Conservation (phyloP, 2,797 vertebrate species). For the Agapornis canus region DNA sequence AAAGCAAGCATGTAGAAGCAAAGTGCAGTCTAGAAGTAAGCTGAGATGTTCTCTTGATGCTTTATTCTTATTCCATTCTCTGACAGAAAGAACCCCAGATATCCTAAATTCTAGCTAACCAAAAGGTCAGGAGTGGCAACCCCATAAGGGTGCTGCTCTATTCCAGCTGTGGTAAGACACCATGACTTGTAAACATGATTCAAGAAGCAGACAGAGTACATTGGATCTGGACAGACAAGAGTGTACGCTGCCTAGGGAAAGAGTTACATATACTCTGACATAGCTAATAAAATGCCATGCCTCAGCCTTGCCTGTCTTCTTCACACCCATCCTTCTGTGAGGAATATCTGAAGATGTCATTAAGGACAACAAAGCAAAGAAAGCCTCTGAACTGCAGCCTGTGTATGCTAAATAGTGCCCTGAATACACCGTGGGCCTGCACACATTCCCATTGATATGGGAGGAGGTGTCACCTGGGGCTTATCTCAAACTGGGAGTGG, state of each 20-base stretch:
- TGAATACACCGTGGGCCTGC: background rate
- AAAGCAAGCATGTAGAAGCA: background rate
- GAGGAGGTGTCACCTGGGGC: background rate
- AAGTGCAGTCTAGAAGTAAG: background rate
- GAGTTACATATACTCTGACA: conserved; percentile 15
- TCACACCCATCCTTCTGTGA: background rate
- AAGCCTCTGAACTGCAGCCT: background rate
- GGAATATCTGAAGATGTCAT: conserved; percentile 19
- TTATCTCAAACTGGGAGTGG: background rate
- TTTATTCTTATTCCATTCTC: background rate
- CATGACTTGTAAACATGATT: background rate
- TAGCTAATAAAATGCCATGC: background rate
- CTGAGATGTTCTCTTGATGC: background rate
- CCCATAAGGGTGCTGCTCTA: background rate
- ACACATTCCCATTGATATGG: background rate
- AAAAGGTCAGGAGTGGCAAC: background rate
- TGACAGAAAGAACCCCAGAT: background rate
- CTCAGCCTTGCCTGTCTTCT: conserved; percentile 19
- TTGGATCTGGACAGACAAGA: conserved; percentile 27
- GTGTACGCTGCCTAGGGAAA: background rate
- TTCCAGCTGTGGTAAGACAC: background rate
- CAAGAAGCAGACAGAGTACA: conserved; percentile 10
- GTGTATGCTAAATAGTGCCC: background rate
- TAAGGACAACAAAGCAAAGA: conserved; percentile 34
- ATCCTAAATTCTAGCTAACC: background rate